Evolutionary conservation across 2,797 vertebrate species (phyloP).

Genomic region (Sebastes steindachneri): DNA sequence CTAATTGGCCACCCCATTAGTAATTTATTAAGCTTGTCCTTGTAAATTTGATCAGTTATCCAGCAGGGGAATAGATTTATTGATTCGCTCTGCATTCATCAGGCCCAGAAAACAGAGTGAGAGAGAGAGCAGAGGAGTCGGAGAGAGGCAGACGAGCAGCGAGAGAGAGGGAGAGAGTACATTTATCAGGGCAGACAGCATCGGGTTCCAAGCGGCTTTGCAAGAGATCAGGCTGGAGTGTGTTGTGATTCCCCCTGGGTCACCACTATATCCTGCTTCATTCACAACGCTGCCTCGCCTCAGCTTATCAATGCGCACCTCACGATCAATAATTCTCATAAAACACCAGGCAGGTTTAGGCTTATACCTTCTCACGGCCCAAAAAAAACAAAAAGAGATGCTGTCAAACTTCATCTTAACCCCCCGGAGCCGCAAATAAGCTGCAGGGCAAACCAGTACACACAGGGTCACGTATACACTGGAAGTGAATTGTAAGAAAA

Average conservation of each 20-base stretch:
- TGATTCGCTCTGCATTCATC: constrained; percentile 79
- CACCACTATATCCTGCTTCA: constrained; percentile 74
- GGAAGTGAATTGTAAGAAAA: constrained; percentile 35
- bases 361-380: constrained; percentile 43
- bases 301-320: constrained; percentile 69
- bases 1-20: constrained; percentile 84
- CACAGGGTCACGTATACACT: constrained; percentile 32
- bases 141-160: constrained; percentile 29
- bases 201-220: constrained; percentile 70
- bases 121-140: constrained; percentile 48
- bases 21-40: constrained; percentile 84
- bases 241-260: constrained; percentile 82
- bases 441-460: constrained; percentile 49
- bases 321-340: constrained; percentile 77
- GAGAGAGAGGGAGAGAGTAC: constrained; percentile 54
- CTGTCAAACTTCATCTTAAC: constrained; percentile 67
- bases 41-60: constrained; percentile 83
- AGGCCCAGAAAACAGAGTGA: constrained; percentile 64
- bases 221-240: constrained; percentile 74
- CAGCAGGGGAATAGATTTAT: constrained; percentile 80
- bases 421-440: constrained; percentile 42
- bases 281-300: constrained; percentile 69
- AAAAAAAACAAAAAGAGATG: constrained; percentile 16
- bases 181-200: constrained; percentile 74
- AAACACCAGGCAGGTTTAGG: constrained; percentile 68